A percentile compares a stretch with the other conserved stretches of the same genome.
These are phyloP conservation scores for Muscidifurax raptorellus DNA, from an alignment of 1,140 invertebrate genomes.

Conservation along the genomic window DNA sequence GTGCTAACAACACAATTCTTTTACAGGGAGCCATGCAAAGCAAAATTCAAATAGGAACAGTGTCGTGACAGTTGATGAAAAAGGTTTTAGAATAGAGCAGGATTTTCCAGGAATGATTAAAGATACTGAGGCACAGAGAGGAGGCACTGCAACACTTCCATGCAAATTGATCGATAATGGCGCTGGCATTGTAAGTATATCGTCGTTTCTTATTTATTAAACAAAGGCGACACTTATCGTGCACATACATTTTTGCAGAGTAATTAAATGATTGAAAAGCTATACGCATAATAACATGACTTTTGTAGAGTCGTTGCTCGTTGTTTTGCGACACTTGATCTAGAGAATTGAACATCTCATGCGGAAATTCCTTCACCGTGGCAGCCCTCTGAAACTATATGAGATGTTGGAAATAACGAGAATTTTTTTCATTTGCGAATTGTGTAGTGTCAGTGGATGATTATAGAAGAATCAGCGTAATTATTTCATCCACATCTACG, in stretches of 20 bases:
- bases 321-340: too few relatives aligned
- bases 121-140: constrained; percentile 83
- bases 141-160: constrained; percentile 82
- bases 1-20: constrained; percentile 37
- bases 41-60: constrained; percentile 63
- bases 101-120: constrained; percentile 65
- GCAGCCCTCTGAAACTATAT: neutral
- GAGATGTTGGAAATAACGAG: neutral
- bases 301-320: too few relatives aligned
- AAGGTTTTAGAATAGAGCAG: constrained; percentile 57
- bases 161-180: constrained; percentile 82
- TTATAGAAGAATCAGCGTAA: neutral
- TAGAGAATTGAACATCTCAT: neutral
- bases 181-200: constrained; percentile 84
- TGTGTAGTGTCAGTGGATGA: too few relatives aligned
- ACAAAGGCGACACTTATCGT: neutral
- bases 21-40: constrained; percentile 68
- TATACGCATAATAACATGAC: too few relatives aligned
- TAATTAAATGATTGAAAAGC: too few relatives aligned
- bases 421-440: neutral
- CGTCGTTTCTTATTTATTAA: too few relatives aligned
- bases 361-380: neutral
- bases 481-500: neutral
- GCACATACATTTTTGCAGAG: neutral
- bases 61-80: constrained; percentile 58